Base-by-base conservation (phyloP, 1,140 invertebrate species). In the Scaptomyza hsui region DNA sequence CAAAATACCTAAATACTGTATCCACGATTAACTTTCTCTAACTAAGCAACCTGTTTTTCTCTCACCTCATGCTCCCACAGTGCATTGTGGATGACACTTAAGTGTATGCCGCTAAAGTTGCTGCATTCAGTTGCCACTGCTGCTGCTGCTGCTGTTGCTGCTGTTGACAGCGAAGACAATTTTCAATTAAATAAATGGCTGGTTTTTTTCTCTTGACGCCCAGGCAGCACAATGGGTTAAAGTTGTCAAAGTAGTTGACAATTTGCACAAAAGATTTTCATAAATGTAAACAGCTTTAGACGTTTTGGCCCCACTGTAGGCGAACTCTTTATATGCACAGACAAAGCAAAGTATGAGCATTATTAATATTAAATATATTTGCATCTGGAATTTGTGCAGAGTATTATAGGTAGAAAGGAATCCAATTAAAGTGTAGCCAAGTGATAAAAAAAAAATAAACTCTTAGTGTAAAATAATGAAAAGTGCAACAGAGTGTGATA, bases 181-280 rank as follows among this genome's bases (percentile, higher is more conserved):
- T 83, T 83, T 83, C 80, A 83, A 83, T 83, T 83, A 83, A 83
- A 83, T 83, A 83, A 83, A 83, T 83, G 68, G 76, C 63, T 85
- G 56, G 55, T 70, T 83, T 86, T 83, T 70, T 76, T 79, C 65
- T 56, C 9, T 29, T 29, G 9, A 29, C 26, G 26, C 53, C 72
- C 74, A 70, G 52, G 55, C 55, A 15, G 61, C 79, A 78, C 80
- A 83, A 69, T 82, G 79, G 57, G 19, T 37, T 75, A 26, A 71
- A 48, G 44, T 47, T 44, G 45, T 9, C 29, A 7, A n/a, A 39
- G 2, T 24, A 12, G 42, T 29, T 37, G 47, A 47, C 32, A 64
- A 55, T 42, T 61, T 42, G 1, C 37, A 18, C 15, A 42, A 21
- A 35, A 1, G 18, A 15, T 26, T 0, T n/a, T 15, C n/a, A 41